Evolutionary conservation across 2,888 invertebrate genomes (phyloP), one percentile per base, ranked within the genome.

Genomic region (Pseudococcus longispinus): DNA sequence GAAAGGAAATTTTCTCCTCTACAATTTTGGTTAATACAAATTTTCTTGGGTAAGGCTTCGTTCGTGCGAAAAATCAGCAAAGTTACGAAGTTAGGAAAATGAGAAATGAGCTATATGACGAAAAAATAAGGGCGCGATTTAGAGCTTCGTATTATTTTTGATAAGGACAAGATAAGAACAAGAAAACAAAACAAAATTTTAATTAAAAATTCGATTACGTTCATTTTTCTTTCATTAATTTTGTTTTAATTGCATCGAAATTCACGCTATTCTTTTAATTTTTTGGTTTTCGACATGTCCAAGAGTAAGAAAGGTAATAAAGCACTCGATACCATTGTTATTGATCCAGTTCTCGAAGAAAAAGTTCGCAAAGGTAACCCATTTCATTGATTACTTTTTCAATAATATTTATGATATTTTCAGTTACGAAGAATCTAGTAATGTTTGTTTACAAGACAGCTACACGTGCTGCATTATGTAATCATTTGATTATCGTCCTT

Each of bases 311-410:
- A 80, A 80, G 42, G 70, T 29, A 29, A 42, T 42, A 80, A 80
- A 42, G 20, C 42, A 11, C 77, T 83, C 9, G 65, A 85, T 44
- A 26, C 85, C 18, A 70, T 85, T 44, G 11, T 85, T 11, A 77
- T 86, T 6, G 86, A 86, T 51, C 80, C 86, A 3, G 37, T 86
- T 8, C 32, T 86, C 5, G 86, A 86, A 46, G 86, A 86, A 51
- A 86, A 55, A 86, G 86, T 86, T 55, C 86, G 86, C 2, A 86
- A 86, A 37, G 80, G 86, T 86, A 60, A 80, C 20, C n/a, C 20
- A 20, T 20, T 8, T 20, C 2, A 0, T 20, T 20, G n/a, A 80
- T 15, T 42, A 9, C 42, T 1, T 23, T 20, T 42, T 23, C 8
- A 2, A 20, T n/a, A 74, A 18, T 74, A 15, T 29, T 20, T 37